Conservation (phyloP, 2,888 invertebrate species). For the Spisula solida region DNA sequence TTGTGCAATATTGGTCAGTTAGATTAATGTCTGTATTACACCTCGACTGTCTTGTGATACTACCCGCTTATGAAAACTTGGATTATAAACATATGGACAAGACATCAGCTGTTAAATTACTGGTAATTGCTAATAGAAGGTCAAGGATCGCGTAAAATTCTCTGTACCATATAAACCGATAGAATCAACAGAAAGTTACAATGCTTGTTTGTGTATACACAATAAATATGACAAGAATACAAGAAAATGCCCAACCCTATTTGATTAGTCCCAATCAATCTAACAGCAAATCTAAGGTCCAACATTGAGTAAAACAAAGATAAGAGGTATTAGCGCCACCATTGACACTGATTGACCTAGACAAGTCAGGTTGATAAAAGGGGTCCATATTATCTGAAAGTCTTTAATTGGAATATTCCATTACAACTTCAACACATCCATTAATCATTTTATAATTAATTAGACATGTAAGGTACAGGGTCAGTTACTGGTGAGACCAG, state of each 20-base stretch:
- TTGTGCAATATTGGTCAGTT: no score
- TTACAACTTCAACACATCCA: conserved; percentile 1
- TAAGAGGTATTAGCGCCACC: not conserved
- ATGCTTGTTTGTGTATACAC: not conserved
- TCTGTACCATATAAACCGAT: no score
- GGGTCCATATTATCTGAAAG: conserved; percentile 39
- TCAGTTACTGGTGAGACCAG: not conserved
- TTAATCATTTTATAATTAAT: conserved; percentile 52
- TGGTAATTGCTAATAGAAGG: no score
- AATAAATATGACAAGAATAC: conserved; percentile 2
- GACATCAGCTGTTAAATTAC: no score
- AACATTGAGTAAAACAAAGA: conserved; percentile 19
- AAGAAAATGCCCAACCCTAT: not conserved
- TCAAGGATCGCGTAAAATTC: no score
- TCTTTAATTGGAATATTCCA: conserved; percentile 45
- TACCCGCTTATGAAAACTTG: no score
- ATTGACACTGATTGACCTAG: conserved; percentile 47
- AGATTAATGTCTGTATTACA: no score
- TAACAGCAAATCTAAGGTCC: not conserved
- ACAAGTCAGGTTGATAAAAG: conserved; percentile 35
- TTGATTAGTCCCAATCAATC: not conserved
- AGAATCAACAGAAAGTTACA: not conserved
- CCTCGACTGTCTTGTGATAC: no score
- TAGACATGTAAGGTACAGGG: conserved; percentile 31
- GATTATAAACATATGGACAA: no score